Percentiles rank a stretch among this genome's conserved stretches.
These are phyloP conservation scores for Centroberyx gerrardi DNA, from an alignment of 2,797 vertebrate species.

Conservation along the genomic window DNA sequence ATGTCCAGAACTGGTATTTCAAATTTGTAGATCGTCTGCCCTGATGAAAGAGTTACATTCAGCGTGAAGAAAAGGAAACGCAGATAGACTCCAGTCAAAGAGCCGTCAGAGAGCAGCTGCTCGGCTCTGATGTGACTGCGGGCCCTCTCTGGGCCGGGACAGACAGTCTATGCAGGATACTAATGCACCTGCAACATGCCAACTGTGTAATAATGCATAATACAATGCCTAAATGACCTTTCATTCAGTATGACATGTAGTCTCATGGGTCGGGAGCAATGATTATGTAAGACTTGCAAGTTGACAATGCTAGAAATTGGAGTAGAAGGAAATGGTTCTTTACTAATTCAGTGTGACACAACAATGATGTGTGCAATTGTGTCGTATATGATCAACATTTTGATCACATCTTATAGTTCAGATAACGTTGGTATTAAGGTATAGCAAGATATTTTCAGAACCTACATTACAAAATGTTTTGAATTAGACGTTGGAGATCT, in stretches of 20 bases:
- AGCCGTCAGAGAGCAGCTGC: constrained; percentile 70
- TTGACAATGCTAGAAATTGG: constrained; percentile 48
- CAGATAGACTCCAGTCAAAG: constrained; percentile 44
- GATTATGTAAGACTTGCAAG: constrained; percentile 61
- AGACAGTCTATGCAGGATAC: constrained; percentile 38
- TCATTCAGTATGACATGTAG: constrained; percentile 61
- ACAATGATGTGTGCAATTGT: constrained; percentile 38
- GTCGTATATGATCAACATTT: constrained; percentile 66
- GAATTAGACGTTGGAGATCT: background rate
- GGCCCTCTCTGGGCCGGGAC: constrained; percentile 43
- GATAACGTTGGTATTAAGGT: background rate
- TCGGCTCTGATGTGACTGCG: constrained; percentile 65
- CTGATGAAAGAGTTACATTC: constrained; percentile 73
- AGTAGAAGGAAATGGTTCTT: constrained; percentile 31
- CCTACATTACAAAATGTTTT: background rate
- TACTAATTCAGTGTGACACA: constrained; percentile 52
- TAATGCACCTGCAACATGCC: constrained; percentile 60
- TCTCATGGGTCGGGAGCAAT: constrained; percentile 43
- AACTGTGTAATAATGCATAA: constrained; percentile 70
- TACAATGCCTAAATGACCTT: constrained; percentile 74
- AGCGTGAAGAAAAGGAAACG: constrained; percentile 61
- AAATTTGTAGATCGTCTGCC: constrained; percentile 70
- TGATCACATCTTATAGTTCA: constrained; percentile 21
- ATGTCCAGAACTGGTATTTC: constrained; percentile 73
- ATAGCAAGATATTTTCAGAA: background rate